A percentile compares a stretch with the other conserved stretches of the same genome.
phyloP scores from a whole-genome alignment of 64 coral and sea anemone genomes.

The Platygyra sinensis region DNA sequence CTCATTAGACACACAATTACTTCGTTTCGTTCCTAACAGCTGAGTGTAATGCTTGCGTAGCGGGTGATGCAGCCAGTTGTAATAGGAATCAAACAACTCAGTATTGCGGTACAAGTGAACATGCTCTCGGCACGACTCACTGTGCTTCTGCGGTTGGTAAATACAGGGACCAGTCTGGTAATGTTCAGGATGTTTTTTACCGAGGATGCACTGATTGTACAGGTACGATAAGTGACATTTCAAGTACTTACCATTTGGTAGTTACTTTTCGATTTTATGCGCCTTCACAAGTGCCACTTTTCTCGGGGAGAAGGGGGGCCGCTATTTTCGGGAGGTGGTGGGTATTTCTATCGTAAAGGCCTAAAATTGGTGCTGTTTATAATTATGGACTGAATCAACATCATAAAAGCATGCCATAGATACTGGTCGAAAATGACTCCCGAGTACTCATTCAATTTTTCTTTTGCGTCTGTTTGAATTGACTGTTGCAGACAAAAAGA shows the following conservation, averaged over 20 bases:
- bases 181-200: neutral
- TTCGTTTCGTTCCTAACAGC: neutral
- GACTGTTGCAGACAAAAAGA: neutral
- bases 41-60: conserved; percentile 3
- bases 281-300: too few relatives aligned
- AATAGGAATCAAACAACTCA: neutral
- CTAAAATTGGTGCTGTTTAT: too few relatives aligned
- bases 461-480: neutral
- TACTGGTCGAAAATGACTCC: too few relatives aligned
- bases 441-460: too few relatives aligned
- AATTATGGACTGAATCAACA: too few relatives aligned
- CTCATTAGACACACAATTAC: neutral
- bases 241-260: too few relatives aligned
- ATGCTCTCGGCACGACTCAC: conserved; percentile 11
- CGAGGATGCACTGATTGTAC: conserved; percentile 9
- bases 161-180: neutral
- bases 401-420: too few relatives aligned
- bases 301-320: too few relatives aligned
- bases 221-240: neutral
- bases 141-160: neutral
- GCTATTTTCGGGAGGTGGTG: too few relatives aligned
- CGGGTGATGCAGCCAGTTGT: neutral
- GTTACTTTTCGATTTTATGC: too few relatives aligned
- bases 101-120: neutral
- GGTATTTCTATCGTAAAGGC: too few relatives aligned